Evolutionary conservation across 2,797 vertebrate species (phyloP), one percentile per base, ranked within the genome.

Genomic region (Tenualosa ilisha): DNA sequence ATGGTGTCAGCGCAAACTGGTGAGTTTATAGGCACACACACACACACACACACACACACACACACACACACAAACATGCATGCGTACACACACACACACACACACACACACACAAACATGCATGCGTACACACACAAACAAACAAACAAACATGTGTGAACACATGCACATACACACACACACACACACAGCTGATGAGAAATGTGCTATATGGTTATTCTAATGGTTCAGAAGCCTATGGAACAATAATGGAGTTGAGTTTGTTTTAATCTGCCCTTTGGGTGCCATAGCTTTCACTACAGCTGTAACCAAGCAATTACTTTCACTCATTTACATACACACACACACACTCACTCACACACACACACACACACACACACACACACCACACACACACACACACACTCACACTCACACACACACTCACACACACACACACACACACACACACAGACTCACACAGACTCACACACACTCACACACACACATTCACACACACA

Each of bases 1-100:
- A 92, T 99, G 98, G 98, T 99, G 98, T 96, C 98, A 99, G 94
- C 97, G 97, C 93, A 99, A 97, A 95, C 94, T 99, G 97, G 98
- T 99, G 93, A 98, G 98, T 93, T 91, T 56, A 81, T 6, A 46
- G 61, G 82, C 53, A 68, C 63, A 68, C 63, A 37, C 63, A 68
- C 22, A 68, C 26, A 68, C 63, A 13, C 63, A 15, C 63, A 15
- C 63, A 68, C 22, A 68, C 26, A 68, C 63, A 13, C 63, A 15
- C 63, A 15, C 15, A 84, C 56, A 22, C 22, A 61, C 43, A 63
- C 40, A 17, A 24, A 51, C 13, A 13, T 26, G 61, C 63, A 43
- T 13, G 40, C 31, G 17, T 9, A 65, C 61, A 26, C 24, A 24
- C n/a, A 12, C 24, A 26, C 24, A 31, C n/a, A 12, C 24, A 26